Conservation (phyloP, 2,888 invertebrate genomes). For the Hypselothyrea guttata region DNA sequence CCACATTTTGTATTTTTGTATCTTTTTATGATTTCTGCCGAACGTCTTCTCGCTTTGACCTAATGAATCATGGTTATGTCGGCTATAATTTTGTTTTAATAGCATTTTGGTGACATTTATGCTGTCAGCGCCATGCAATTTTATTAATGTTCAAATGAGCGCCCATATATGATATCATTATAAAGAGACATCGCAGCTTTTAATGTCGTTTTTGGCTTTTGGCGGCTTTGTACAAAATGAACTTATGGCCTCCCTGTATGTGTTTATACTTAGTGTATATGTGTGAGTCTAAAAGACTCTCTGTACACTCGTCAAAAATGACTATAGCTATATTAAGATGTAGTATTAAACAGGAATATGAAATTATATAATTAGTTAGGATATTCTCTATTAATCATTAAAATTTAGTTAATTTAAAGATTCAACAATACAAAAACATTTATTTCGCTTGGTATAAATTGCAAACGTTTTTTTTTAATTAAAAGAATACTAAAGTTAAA, state of each 20-base stretch:
- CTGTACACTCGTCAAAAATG: too few relatives aligned
- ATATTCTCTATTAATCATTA: too few relatives aligned
- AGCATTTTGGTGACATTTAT: slow-evolving; percentile 76
- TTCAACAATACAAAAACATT: too few relatives aligned
- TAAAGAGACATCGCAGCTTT: slow-evolving; percentile 60
- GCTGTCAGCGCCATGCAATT: slow-evolving; percentile 73
- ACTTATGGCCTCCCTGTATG: slow-evolving; percentile 30
- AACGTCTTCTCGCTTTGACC: slow-evolving; percentile 28
- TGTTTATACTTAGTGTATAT: too few relatives aligned
- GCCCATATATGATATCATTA: slow-evolving; percentile 67
- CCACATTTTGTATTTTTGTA: slow-evolving; percentile 47
- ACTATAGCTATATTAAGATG: not conserved
- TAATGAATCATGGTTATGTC: slow-evolving; percentile 76
- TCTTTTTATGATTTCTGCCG: slow-evolving; percentile 43
- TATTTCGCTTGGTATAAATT: too few relatives aligned
- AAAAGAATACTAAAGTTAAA: too few relatives aligned
- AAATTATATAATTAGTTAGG: too few relatives aligned
- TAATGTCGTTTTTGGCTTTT: slow-evolving; percentile 30
- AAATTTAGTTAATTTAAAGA: too few relatives aligned
- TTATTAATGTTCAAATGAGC: slow-evolving; percentile 72
- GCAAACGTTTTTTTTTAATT: too few relatives aligned
- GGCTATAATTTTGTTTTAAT: slow-evolving; percentile 76
- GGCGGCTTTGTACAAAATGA: slow-evolving; percentile 50
- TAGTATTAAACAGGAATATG: not conserved
- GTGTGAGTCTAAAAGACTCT: slow-evolving; percentile 6